phyloP scores from a whole-genome alignment of 2,888 invertebrate species.

The Napeogenes inachia region DNA sequence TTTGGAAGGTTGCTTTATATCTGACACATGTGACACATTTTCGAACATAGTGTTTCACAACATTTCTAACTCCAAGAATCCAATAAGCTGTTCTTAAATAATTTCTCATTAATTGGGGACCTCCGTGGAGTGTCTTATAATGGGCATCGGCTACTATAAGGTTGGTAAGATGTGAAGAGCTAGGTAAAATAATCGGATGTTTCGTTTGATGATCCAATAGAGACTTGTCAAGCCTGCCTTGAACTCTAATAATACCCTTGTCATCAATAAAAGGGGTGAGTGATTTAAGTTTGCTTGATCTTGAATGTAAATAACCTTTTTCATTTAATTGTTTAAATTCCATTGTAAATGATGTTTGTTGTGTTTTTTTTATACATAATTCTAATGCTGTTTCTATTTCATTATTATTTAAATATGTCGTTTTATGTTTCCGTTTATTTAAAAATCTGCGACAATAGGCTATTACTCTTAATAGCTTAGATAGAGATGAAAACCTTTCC shows the following conservation, averaged over 20 bases:
- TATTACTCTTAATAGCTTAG: constrained; percentile 15
- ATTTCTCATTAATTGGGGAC: constrained; percentile 27
- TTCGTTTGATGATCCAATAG: constrained; percentile 21
- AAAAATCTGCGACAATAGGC: constrained; percentile 23
- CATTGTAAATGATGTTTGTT: constrained; percentile 11
- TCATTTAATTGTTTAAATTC: constrained; percentile 8
- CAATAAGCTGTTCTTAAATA: constrained; percentile 28
- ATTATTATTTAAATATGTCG: constrained; percentile 8
- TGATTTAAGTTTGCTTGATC: constrained; percentile 1
- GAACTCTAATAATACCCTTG: no score
- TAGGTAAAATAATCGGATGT: constrained; percentile 33
- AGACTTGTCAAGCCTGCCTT: constrained; percentile 29
- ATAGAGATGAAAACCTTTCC: constrained; percentile 9
- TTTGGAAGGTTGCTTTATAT: no score
- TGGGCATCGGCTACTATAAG: constrained; percentile 33
- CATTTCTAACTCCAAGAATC: constrained; percentile 21
- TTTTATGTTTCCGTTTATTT: not conserved
- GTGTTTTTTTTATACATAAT: constrained; percentile 22
- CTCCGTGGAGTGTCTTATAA: constrained; percentile 31
- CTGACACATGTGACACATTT: no score
- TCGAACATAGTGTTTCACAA: constrained; percentile 12
- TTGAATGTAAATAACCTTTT: constrained; percentile 11
- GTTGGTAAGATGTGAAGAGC: constrained; percentile 26
- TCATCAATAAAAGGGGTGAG: no score
- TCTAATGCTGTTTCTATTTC: constrained; percentile 14